phyloP scores from a whole-genome alignment of 2,888 invertebrate genomes.

The Ditula angustiorana region DNA sequence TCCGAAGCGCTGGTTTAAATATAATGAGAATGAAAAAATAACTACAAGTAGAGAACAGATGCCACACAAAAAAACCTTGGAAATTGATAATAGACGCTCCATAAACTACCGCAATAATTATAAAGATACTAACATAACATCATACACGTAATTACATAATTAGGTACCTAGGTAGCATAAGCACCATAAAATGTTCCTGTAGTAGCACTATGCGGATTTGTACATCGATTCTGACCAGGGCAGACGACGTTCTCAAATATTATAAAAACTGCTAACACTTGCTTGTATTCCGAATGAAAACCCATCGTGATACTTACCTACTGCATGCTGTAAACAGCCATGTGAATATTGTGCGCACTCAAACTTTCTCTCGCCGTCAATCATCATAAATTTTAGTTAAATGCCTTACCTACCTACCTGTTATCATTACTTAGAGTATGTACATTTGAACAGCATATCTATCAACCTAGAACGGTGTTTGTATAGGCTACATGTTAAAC shows the following conservation, averaged over 20 bases:
- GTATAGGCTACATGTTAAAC: neutral
- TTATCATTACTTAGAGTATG: slow-evolving; percentile 61
- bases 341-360: slow-evolving; percentile 73
- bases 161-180: no score
- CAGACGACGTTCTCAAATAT: slow-evolving; percentile 3
- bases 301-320: slow-evolving; percentile 38
- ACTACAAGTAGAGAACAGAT: no score
- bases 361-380: slow-evolving; percentile 80
- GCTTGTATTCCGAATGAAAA: slow-evolving; percentile 6
- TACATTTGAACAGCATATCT: slow-evolving; percentile 22
- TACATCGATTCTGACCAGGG: slow-evolving; percentile 29
- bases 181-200: no score
- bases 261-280: neutral
- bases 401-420: slow-evolving; percentile 63
- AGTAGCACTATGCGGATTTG: no score
- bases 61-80: no score
- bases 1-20: no score
- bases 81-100: no score
- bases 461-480: neutral
- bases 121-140: no score
- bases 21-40: no score
- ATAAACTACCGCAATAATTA: no score
- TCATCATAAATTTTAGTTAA: slow-evolving; percentile 72
- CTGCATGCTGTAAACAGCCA: slow-evolving; percentile 69
- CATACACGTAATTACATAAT: no score